Base-by-base conservation (phyloP, 2,888 invertebrate genomes). In the Agrotis ipsilon region DNA sequence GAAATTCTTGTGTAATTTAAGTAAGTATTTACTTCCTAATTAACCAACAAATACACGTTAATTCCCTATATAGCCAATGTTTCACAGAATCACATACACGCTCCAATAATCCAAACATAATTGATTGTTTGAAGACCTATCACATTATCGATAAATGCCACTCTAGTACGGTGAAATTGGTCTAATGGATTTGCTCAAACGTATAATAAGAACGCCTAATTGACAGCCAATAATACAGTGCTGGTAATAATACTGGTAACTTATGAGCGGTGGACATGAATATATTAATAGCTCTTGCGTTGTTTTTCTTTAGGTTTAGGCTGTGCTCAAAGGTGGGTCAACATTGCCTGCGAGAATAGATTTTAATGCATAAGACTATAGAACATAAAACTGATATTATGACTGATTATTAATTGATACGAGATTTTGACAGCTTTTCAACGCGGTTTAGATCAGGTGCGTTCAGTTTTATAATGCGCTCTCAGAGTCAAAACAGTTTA, bases 201-300 rank as follows among this genome's bases (percentile, higher is more conserved):
- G 48, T 64, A 59, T 74, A 69, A 46, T n/a, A 69, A 63, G 75
- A 60, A 75, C 46, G 21, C 39, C 18, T 71, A 71, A 64, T 64
- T 75, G 75, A 51, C 55, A 70, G 19, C 11, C 54, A 70, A 63
- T 63, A 59, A 75, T 64, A 75, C 59, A 60, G 24, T 59, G 19
- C 21, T 46, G 39, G 59, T 60, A 75, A 74, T 74, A 62, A 74
- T 55, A 45, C 48, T 7, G 11, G 45, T 55, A 46, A 70, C 49
- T 55, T 62, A 72, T 59, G 62, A 59, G 32, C n/a, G 19, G 45
- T 60, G 39, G 72, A 59, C 76, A 72, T 52, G 45, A 49, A 18
- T 70, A 70, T 70, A 60, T 55, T n/a, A 32, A 55, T 24, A 5
- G 9, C 11, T 32, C 18, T 52, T 13, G 49, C 3, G 11, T 19